Conservation (phyloP, 1,140 invertebrate genomes). For the Philopotamus ludificatus region DNA sequence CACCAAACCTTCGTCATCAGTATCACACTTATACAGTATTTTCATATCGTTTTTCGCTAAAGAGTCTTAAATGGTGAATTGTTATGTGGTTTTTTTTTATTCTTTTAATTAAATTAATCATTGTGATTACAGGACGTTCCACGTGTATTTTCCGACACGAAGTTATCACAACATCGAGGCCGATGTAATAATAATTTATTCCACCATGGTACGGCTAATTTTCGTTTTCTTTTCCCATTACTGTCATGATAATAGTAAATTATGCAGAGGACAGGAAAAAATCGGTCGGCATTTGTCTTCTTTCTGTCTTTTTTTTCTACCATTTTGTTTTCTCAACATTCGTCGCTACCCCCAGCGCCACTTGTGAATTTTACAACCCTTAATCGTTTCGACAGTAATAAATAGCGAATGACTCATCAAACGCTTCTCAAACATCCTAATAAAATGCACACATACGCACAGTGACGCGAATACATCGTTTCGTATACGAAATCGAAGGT, state of each 20-base stretch:
- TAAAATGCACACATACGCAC: too few relatives aligned
- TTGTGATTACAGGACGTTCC: too few relatives aligned
- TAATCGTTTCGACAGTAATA: constrained; percentile 18
- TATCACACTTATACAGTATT: too few relatives aligned
- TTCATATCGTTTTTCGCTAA: too few relatives aligned
- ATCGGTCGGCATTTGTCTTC: neutral
- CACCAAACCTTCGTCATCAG: too few relatives aligned
- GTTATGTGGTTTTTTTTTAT: too few relatives aligned
- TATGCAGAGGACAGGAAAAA: constrained; percentile 1
- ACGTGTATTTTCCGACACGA: too few relatives aligned
- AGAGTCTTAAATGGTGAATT: too few relatives aligned
- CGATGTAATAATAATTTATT: neutral
- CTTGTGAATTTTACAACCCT: constrained; percentile 10
- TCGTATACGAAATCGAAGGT: neutral
- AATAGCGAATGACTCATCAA: neutral
- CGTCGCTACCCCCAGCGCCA: neutral
- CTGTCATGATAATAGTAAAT: constrained; percentile 12
- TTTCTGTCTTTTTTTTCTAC: neutral
- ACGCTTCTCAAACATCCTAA: neutral
- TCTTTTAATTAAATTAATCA: too few relatives aligned
- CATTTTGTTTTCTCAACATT: neutral
- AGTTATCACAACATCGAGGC: too few relatives aligned
- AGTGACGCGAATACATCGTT: neutral
- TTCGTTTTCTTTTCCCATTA: neutral
- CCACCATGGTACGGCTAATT: constrained; percentile 4